Conservation (phyloP, 2,113 vertebrate species). For the Natator depressus region DNA sequence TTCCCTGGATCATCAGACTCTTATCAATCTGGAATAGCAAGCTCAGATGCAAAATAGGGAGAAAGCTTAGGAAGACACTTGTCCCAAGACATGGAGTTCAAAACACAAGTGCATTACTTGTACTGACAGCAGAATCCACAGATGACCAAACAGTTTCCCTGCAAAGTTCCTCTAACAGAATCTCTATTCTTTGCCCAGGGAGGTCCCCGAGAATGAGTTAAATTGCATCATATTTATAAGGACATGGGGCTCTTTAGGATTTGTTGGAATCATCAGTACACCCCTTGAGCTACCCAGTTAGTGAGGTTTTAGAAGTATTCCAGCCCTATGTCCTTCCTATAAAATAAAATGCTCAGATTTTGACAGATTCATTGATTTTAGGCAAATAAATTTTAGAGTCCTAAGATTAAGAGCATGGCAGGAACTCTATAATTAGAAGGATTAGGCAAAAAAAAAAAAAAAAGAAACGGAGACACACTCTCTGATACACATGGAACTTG, state of each 20-base stretch:
- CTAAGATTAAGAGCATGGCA: not conserved
- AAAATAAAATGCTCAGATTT: not conserved
- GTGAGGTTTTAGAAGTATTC: not conserved
- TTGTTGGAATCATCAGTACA: not conserved
- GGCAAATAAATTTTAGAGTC: not conserved
- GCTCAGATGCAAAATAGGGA: not conserved
- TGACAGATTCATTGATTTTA: not conserved
- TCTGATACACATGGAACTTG: not conserved
- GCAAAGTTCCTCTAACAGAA: too few relatives aligned
- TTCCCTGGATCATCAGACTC: not conserved
- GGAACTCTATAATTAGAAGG: not conserved
- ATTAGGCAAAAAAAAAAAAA: not conserved
- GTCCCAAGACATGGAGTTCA: not conserved
- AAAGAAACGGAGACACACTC: not conserved
- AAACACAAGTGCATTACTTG: too few relatives aligned
- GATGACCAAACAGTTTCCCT: too few relatives aligned
- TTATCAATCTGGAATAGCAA: not conserved
- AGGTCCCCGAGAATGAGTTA: not conserved
- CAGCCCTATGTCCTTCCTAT: not conserved
- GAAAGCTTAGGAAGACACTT: not conserved
- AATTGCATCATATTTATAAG: not conserved
- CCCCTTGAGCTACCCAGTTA: not conserved
- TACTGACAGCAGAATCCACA: too few relatives aligned
- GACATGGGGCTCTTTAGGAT: not conserved
- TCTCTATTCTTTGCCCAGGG: too few relatives aligned